A percentile compares a stretch with the other conserved stretches of the same genome.
Evolutionary conservation across 1,140 invertebrate species (phyloP).

Genomic region (Armadillidium nasatum): DNA sequence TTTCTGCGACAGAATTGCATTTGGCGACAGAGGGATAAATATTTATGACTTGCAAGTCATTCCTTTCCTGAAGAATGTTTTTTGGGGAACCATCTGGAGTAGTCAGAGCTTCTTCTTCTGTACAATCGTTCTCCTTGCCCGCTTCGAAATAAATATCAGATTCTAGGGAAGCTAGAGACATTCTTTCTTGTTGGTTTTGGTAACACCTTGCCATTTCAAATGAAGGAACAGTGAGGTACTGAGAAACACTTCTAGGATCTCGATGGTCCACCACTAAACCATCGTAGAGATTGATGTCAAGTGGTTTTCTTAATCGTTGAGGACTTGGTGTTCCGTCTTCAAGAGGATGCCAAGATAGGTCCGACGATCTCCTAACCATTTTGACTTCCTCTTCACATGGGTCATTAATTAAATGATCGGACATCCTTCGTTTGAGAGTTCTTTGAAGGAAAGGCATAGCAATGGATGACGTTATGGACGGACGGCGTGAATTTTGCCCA

Average conservation of each 20-base stretch:
- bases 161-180: constrained; percentile 37
- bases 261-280: constrained; percentile 21
- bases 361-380: constrained; percentile 39
- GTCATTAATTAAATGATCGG: constrained; percentile 35
- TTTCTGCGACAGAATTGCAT: not conserved
- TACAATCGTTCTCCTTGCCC: constrained; percentile 8
- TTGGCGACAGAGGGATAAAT: not conserved
- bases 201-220: constrained; percentile 39
- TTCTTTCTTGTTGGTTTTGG: constrained; percentile 26
- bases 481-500: constrained; percentile 39
- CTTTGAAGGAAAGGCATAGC: constrained; percentile 37
- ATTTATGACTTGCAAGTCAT: not conserved
- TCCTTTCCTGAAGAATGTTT: constrained; percentile 19
- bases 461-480: constrained; percentile 40
- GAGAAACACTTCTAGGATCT: constrained; percentile 33
- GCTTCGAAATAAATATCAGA: constrained; percentile 27
- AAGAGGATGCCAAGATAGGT: constrained; percentile 43
- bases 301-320: constrained; percentile 33
- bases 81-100: constrained; percentile 18
- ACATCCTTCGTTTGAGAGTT: constrained; percentile 44
- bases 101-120: constrained; percentile 27
- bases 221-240: constrained; percentile 44
- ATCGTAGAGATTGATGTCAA: constrained; percentile 29
- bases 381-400: constrained; percentile 12
- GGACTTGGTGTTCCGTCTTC: constrained; percentile 41